Evolutionary conservation across 2,888 invertebrate species (phyloP).

Genomic region (Tetrapedia diversipes): DNA sequence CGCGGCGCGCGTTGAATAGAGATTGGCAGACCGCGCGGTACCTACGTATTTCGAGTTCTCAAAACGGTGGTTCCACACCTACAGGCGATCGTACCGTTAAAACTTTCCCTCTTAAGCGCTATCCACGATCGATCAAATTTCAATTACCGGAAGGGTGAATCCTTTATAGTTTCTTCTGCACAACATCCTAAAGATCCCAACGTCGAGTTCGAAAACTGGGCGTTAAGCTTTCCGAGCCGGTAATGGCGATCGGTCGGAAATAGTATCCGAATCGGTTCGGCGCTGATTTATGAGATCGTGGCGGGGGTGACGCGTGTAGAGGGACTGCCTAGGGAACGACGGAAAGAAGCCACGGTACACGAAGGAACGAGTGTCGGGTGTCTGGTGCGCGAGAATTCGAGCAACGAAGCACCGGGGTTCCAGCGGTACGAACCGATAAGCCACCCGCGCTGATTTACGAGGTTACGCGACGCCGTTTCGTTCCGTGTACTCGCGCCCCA

Average conservation of each 20-base stretch:
- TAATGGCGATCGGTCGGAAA: not conserved
- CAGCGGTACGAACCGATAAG: conserved; percentile 53
- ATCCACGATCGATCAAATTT: conserved; percentile 13
- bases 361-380: conserved; percentile 4
- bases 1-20: conserved; percentile 65
- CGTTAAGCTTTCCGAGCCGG: no score
- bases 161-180: no score
- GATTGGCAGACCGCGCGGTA: conserved; percentile 53
- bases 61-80: conserved; percentile 42
- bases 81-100: conserved; percentile 32
- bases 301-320: conserved; percentile 16
- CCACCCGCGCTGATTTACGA: conserved; percentile 66
- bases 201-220: no score
- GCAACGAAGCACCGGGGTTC: conserved; percentile 17
- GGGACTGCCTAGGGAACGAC: conserved; percentile 24
- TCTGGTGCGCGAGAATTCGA: conserved; percentile 17
- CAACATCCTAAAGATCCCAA: no score
- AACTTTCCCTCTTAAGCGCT: conserved; percentile 45
- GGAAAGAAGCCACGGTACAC: conserved; percentile 46
- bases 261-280: conserved; percentile 13
- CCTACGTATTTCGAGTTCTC: conserved; percentile 50
- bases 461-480: conserved; percentile 34
- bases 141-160: not conserved
- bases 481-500: conserved; percentile 41
- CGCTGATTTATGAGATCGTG: conserved; percentile 53